Base-by-base conservation (phyloP, 2,113 vertebrate genomes). In the Ibidorhyncha struthersii region DNA sequence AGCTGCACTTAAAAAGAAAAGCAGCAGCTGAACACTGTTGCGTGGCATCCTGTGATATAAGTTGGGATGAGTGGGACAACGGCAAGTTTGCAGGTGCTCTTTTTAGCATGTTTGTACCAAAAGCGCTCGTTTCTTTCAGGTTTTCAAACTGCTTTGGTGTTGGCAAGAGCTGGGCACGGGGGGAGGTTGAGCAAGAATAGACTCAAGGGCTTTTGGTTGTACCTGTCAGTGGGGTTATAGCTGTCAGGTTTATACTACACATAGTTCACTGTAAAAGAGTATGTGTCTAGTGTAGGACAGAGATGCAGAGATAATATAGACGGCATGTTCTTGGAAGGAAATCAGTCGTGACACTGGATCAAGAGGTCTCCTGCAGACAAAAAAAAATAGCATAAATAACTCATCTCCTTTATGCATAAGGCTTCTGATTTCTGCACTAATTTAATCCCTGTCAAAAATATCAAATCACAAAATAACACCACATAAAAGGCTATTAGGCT, bases 201-300 rank as follows among this genome's bases (percentile, higher is more conserved):
- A 8, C 15, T 45, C 8, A 2, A 9, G 18, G 9, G 49, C 1
- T 1, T 43, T 41, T 40, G 20, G 21, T 8, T 50, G 2, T 21
- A 16, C 22, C 36, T 66, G 8, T 12, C n/a, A 32, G 17, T 6
- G 40, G 36, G 32, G 2, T 55, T 71, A 19, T 6, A 45, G 18
- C 19, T 32, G 22, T 25, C 14, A 2, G 30, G n/a, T 10, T 71
- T 76, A 30, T 32, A 9, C 10, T 32, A 2, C 4, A 4, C 6
- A 1, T 3, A 6, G 11, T 2, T 56, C 1, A 1, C 32, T 17
- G 5, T 12, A 32, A n/a, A n/a, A 27, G 11, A 27, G 45, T 7
- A 2, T 14, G 20, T 8, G 8, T 62, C 45, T 34, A 23, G 29
- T 3, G 41, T 18, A 63, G 56, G 30, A 12, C 41, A 52, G 62